Evolutionary conservation across 2,888 invertebrate species (phyloP).

Genomic region (Brachylomia viminalis): DNA sequence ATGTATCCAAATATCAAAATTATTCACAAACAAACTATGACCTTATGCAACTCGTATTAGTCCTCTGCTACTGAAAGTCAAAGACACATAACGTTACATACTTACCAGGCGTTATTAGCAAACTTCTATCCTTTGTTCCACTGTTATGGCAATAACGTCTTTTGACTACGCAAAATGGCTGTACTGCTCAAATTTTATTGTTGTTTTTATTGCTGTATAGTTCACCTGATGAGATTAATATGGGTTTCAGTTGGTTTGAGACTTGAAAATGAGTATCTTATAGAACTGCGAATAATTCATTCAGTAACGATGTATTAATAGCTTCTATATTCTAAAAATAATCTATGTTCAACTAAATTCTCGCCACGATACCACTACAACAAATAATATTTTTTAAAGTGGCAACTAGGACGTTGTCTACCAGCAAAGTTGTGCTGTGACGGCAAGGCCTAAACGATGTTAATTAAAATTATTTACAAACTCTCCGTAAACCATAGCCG

Average conservation of each 20-base stretch:
- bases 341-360: neutral
- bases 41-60: conserved; percentile 27
- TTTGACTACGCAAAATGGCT: conserved; percentile 48
- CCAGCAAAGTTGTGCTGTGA: neutral
- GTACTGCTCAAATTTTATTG: conserved; percentile 59
- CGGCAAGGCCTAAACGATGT: too few species aligned
- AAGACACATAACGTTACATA: conserved; percentile 28
- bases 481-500: too few species aligned
- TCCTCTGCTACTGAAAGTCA: conserved; percentile 27
- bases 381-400: neutral
- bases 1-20: conserved; percentile 13
- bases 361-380: too few species aligned
- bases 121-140: conserved; percentile 61
- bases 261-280: neutral
- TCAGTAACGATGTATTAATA: neutral
- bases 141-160: conserved; percentile 47
- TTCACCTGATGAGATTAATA: conserved; percentile 32
- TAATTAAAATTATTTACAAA: neutral
- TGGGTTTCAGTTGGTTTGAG: neutral
- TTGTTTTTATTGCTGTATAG: conserved; percentile 56
- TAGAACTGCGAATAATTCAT: neutral
- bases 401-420: neutral
- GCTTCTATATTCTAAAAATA: neutral
- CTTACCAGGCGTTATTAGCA: conserved; percentile 44
- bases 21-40: conserved; percentile 26